A percentile compares a stretch with the other conserved stretches of the same genome.
These are phyloP conservation scores for Eulemur rubriventer DNA, from an alignment of 2,797 vertebrate genomes.

Conservation along the genomic window DNA sequence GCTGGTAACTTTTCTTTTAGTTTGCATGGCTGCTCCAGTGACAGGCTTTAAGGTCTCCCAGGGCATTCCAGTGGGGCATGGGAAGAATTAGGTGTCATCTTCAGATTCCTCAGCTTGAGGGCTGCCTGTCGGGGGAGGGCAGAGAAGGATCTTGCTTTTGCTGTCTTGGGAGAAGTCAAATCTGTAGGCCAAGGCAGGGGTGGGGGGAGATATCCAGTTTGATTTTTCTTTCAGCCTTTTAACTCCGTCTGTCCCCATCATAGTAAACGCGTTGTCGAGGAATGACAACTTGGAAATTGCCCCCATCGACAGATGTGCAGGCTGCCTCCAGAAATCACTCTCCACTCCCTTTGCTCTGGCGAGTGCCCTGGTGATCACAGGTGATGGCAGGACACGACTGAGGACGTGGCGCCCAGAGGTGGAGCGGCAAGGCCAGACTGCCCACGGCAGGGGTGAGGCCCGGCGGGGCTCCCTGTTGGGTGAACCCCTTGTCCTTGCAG, in stretches of 20 bases:
- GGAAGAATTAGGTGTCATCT: neutral
- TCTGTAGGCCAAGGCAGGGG: neutral
- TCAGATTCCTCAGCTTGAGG: neutral
- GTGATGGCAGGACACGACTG: neutral
- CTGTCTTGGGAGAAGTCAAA: neutral
- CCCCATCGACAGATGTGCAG: neutral
- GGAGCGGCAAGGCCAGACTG: neutral
- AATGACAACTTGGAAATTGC: neutral
- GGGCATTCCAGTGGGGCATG: neutral
- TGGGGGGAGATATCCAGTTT: neutral
- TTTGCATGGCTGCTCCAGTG: neutral
- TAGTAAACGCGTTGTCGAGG: neutral
- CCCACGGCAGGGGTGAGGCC: neutral
- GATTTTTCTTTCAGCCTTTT: slow-evolving; percentile 14
- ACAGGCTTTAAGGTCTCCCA: neutral
- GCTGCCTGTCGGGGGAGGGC: neutral
- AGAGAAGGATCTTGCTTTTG: neutral
- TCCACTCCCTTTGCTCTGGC: neutral
- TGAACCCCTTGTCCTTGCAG: neutral
- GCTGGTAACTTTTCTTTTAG: neutral
- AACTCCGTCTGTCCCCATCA: neutral
- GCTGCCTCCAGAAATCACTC: neutral
- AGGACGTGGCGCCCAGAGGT: neutral
- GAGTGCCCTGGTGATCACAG: neutral
- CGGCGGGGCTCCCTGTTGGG: neutral